Conservation (phyloP, 2,113 vertebrate species). For the Paradisaea rubra region DNA sequence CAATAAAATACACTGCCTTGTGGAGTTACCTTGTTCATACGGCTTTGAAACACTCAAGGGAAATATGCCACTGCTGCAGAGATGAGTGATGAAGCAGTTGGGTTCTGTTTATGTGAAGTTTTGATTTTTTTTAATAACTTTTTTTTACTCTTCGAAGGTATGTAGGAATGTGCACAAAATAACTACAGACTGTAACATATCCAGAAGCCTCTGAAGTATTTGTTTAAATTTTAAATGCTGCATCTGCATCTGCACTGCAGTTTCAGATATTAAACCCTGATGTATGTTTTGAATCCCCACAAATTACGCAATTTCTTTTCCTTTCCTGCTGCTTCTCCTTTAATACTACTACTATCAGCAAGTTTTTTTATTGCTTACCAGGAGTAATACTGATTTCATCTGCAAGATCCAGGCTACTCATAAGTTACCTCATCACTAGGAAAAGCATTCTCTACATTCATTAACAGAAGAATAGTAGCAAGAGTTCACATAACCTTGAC, state of each 20-base stretch:
- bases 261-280: slow-evolving; percentile 8
- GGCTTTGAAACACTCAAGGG: slow-evolving; percentile 7
- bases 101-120: neutral
- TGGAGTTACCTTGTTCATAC: neutral
- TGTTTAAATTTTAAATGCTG: slow-evolving; percentile 12
- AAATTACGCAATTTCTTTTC: slow-evolving; percentile 12
- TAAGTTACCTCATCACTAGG: slow-evolving; percentile 3
- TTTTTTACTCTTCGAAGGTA: neutral
- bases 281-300: neutral
- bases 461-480: neutral
- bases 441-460: neutral
- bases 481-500: neutral
- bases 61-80: neutral
- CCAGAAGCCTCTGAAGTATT: neutral
- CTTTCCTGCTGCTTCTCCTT: neutral
- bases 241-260: neutral
- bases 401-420: neutral
- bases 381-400: neutral
- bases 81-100: neutral
- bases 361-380: neutral
- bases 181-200: neutral
- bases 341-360: neutral
- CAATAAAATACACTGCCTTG: neutral
- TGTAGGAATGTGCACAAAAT: neutral
- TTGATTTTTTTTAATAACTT: neutral